Evolutionary conservation across 2,797 vertebrate genomes (phyloP).

Genomic region (Euthynnus affinis): DNA sequence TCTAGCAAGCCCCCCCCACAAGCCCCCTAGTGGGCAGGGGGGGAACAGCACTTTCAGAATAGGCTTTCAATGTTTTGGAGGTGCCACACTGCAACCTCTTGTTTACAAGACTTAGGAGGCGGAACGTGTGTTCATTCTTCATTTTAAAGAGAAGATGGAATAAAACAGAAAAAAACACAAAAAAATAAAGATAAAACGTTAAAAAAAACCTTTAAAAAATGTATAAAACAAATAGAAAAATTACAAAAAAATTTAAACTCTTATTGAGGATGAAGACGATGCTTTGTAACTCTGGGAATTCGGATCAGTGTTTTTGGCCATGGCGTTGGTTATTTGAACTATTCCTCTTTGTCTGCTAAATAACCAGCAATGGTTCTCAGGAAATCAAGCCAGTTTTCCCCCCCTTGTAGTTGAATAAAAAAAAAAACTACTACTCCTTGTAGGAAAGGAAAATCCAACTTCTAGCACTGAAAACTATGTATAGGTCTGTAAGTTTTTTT

Average conservation of each 20-base stretch:
- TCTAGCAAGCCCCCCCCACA: slow-evolving; percentile 80
- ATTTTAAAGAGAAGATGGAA: slow-evolving; percentile 90
- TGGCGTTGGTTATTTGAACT: slow-evolving; percentile 93
- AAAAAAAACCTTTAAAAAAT: slow-evolving; percentile 59
- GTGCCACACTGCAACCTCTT: slow-evolving; percentile 92
- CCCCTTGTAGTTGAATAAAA: slow-evolving; percentile 89
- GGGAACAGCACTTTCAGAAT: slow-evolving; percentile 98
- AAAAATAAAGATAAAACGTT: slow-evolving; percentile 57
- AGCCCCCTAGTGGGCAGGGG: slow-evolving; percentile 80
- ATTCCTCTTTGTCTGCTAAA: slow-evolving; percentile 95
- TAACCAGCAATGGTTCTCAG: slow-evolving; percentile 99
- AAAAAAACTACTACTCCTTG: slow-evolving; percentile 90
- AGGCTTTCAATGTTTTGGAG: slow-evolving; percentile 98
- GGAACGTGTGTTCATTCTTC: slow-evolving; percentile 98
- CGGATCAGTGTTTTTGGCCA: slow-evolving; percentile 95
- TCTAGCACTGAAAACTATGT: slow-evolving; percentile 97
- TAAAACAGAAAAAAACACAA: slow-evolving; percentile 67
- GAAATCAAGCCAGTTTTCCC: slow-evolving; percentile 94
- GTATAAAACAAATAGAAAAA: slow-evolving; percentile 54
- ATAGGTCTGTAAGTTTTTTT: slow-evolving; percentile 93
- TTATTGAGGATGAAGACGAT: slow-evolving; percentile 91
- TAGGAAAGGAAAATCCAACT: slow-evolving; percentile 96
- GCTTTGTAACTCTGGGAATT: slow-evolving; percentile 99
- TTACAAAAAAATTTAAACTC: slow-evolving; percentile 72
- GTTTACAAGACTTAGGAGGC: slow-evolving; percentile 98